These are phyloP conservation scores for Trochalopteron elliotii DNA, from an alignment of 2,113 vertebrate species.

Conservation along the genomic window DNA sequence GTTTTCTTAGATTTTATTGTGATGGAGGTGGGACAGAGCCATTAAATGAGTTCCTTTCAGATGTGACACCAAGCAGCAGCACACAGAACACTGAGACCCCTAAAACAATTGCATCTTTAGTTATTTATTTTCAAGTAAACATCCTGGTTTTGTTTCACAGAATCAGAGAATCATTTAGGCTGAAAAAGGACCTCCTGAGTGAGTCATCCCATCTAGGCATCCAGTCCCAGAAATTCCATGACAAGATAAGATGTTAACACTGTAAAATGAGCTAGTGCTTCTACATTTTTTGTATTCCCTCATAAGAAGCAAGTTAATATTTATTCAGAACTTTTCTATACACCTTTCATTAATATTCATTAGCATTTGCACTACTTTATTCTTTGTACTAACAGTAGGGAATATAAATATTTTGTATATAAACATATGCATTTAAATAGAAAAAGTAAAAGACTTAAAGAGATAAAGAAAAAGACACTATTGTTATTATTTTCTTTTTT, in stretches of 20 bases:
- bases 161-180: not conserved
- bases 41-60: not conserved
- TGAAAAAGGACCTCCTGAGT: not conserved
- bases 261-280: not conserved
- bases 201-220: not conserved
- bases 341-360: not conserved
- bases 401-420: not conserved
- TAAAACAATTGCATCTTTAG: not conserved
- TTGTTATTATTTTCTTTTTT: not conserved
- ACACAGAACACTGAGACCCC: not conserved
- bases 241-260: not conserved
- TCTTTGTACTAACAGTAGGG: not conserved
- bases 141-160: not conserved
- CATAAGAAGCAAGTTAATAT: not conserved
- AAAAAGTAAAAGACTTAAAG: not conserved
- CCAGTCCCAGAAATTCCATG: not conserved
- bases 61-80: not conserved
- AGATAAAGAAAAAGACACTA: rapidly evolving
- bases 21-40: not conserved
- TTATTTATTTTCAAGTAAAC: not conserved
- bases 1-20: not conserved
- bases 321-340: not conserved
- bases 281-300: not conserved
- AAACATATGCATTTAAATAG: not conserved
- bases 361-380: not conserved